A percentile compares a stretch with the other conserved stretches of the same genome.
Evolutionary conservation across 2,797 vertebrate genomes (phyloP).

Genomic region (Cichlasoma orientale): DNA sequence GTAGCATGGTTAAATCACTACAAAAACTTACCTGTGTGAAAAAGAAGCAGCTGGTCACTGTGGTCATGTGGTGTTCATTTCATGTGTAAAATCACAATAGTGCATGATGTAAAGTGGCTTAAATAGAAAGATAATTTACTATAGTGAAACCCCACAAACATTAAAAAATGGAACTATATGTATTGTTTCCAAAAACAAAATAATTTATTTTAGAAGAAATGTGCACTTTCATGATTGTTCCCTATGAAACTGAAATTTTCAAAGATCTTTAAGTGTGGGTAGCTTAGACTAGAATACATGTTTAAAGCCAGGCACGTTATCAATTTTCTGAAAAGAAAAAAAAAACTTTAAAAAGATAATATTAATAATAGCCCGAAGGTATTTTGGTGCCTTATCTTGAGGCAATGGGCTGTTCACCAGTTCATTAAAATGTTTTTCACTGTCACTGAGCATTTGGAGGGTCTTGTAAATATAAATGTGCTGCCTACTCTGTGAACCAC

Average conservation of each 20-base stretch:
- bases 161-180: neutral
- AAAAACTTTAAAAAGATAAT: neutral
- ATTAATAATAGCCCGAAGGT: neutral
- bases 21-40: neutral
- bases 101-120: neutral
- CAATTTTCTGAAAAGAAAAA: neutral
- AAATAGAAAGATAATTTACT: neutral
- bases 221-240: neutral
- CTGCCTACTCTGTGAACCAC: neutral
- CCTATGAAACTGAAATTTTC: neutral
- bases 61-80: neutral
- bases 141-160: neutral
- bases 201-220: neutral
- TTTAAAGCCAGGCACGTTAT: neutral
- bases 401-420: neutral
- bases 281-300: neutral
- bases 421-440: neutral
- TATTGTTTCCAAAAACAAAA: neutral
- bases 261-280: neutral
- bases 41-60: too few relatives aligned
- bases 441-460: neutral
- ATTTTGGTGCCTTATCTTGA: neutral
- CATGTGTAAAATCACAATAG: neutral
- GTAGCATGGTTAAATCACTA: neutral
- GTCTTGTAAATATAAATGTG: neutral